phyloP scores from a whole-genome alignment of 2,113 vertebrate genomes.

The Equus przewalskii region DNA sequence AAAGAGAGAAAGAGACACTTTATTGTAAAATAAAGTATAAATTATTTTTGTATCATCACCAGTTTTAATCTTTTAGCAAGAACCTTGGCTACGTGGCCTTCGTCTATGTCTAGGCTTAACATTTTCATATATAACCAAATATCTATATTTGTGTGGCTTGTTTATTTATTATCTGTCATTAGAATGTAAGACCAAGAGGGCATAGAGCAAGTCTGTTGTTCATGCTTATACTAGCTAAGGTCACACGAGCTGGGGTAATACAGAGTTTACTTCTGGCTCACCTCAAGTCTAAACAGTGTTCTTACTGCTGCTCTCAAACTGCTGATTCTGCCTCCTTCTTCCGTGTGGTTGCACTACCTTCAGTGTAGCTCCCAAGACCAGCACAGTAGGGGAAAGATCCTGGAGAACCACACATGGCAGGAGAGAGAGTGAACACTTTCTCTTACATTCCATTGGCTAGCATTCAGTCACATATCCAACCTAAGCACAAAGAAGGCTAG shows the following conservation, averaged over 20 bases:
- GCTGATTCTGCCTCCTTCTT: neutral
- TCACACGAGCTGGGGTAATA: neutral
- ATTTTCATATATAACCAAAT: neutral
- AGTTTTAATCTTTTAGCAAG: neutral
- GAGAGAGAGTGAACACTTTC: neutral
- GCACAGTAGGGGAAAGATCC: fast-evolving
- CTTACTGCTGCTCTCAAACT: neutral
- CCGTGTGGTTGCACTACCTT: neutral
- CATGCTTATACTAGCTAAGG: neutral
- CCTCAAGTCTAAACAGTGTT: neutral
- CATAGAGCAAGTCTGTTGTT: neutral
- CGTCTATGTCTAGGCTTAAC: neutral
- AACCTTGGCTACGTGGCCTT: neutral
- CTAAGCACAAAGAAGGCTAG: neutral
- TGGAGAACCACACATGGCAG: neutral
- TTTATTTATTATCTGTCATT: neutral
- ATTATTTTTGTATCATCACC: neutral
- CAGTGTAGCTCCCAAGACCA: neutral
- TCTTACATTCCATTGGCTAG: neutral
- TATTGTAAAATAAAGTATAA: neutral
- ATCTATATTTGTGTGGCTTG: neutral
- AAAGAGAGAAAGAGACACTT: neutral
- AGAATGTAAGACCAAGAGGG: neutral
- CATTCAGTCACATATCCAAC: neutral
- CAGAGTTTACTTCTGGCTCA: neutral